Base-by-base conservation (phyloP, 2,888 invertebrate genomes). In the Caenorhabditis macrosperma region DNA sequence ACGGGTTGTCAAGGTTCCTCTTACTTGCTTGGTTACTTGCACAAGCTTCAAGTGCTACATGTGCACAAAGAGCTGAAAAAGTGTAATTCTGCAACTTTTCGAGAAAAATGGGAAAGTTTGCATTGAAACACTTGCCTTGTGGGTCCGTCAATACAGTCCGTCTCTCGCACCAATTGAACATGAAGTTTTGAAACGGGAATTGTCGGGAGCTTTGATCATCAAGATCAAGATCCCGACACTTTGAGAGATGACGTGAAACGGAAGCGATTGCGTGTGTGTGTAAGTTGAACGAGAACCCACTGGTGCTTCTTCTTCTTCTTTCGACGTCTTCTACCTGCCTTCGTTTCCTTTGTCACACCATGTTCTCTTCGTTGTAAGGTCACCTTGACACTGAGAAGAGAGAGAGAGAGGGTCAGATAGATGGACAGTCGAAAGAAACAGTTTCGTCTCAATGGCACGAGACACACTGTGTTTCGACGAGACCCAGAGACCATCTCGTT, bases 371-470 rank as follows among this genome's bases (percentile, higher is more conserved):
- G 15, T 30, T 69, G 69, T 69, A 69, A 69, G 69, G 60, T 69
- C 69, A 69, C 60, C 69, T 69, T 69, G 66, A 66, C 59, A 50
- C n/a, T 28, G 35, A 57, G 57, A n/a, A 57, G 33, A 30, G 54
- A 54, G 54, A 54, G n/a, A n/a, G n/a, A n/a, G 17, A 41, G 59
- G 33, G 59, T 28, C 28, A 59, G 22, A n/a, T n/a, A n/a, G 54
- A 41, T 4, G 54, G 64, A 55, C 61, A 74, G 63, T 59, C 46
- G 57, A 72, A 60, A 59, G 74, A 74, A 61, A 74, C 61, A 66
- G 72, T 60, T 60, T 60, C 55, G 20, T 55, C 33, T 46, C 60
- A 35, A 38, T 46, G 57, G 33, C 46, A 38, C 22, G 44, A 71
- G 44, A 71, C 33, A 63, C 48, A 20, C 22, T 12, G 20, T 5